These are phyloP conservation scores for Drosophila atroscutellata DNA, from an alignment of 2,888 invertebrate genomes.

Conservation along the genomic window DNA sequence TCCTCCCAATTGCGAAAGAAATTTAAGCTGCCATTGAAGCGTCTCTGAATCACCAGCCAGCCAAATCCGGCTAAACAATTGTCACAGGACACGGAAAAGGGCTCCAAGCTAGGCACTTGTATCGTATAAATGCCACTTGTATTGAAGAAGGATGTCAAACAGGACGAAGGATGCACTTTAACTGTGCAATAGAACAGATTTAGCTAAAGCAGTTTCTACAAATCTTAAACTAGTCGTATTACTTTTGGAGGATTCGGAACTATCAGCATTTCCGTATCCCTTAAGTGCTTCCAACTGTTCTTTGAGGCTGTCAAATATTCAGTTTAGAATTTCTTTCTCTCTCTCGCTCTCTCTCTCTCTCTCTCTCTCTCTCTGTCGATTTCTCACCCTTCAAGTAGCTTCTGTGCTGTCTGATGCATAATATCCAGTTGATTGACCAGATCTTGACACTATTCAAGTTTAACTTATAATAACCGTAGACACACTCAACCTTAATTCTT, in stretches of 20 bases:
- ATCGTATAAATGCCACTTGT: slow-evolving; percentile 36
- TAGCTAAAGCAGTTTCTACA: accelerated
- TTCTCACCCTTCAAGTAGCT: slow-evolving; percentile 43
- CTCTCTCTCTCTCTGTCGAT: background rate
- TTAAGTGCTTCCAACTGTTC: slow-evolving; percentile 27
- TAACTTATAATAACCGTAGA: background rate
- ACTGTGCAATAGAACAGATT: background rate
- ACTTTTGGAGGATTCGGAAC: background rate
- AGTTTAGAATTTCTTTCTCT: background rate
- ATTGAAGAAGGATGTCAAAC: slow-evolving; percentile 33
- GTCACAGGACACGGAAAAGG: slow-evolving; percentile 59
- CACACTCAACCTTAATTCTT: background rate
- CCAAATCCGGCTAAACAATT: slow-evolving; percentile 85
- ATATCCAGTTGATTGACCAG: slow-evolving; percentile 15
- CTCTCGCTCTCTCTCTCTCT: background rate
- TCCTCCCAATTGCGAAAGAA: slow-evolving; percentile 88
- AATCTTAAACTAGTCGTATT: background rate
- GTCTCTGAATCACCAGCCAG: slow-evolving; percentile 89
- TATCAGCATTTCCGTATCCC: background rate
- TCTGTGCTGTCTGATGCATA: slow-evolving; percentile 7
- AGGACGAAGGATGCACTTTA: slow-evolving; percentile 39
- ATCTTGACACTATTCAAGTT: slow-evolving; percentile 15
- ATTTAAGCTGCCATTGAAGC: slow-evolving; percentile 88
- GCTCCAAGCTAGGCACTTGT: slow-evolving; percentile 80
- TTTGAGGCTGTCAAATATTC: slow-evolving; percentile 25